Evolutionary conservation across 2,113 vertebrate genomes (phyloP), one percentile per base, ranked within the genome.

Genomic region (Microtus pennsylvanicus): DNA sequence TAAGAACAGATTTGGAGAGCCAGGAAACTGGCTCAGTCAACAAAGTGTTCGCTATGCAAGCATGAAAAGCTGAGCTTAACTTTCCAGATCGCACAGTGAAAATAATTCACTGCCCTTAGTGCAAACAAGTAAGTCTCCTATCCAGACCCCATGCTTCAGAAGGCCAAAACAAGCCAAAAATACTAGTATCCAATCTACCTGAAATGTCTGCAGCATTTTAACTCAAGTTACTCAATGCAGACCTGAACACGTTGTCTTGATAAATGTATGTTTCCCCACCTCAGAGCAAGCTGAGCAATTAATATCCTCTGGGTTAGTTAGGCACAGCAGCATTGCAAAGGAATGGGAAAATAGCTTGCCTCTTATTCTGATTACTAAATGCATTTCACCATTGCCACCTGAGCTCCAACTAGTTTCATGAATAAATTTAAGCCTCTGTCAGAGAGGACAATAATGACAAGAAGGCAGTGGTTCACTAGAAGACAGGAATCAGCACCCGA

Each of bases 231-330:
- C 97, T 97, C 97, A 97, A 92, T 97, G 97, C 95, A 97, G 89
- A 97, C 96, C 94, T 87, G 72, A 96, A 97, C 74, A 89, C 96
- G 91, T 97, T 97, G 96, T 97, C 96, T 98, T 96, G 97, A 98
- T 97, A 97, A 98, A 98, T 98, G 95, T 97, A 95, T 91, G 95
- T 96, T 97, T 98, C 97, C 98, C 97, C 95, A 97, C 97, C 97
- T 96, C 45, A 0, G 96, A 98, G 97, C 98, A 97, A 94, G 96
- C 98, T 96, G 96, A 98, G 98, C 98, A 98, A 98, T 98, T 98
- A 98, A 98, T 97, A 98, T 98, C 97, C 97, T 98, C 97, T 98
- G 98, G 96, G 97, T 96, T 97, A 91, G 95, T 98, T 98, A 98
- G 97, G 97, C 93, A 87, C 96, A 96, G 97, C 94, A 94, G 96